Conservation (phyloP, 2,113 vertebrate species). For the Semnornis frantzii region DNA sequence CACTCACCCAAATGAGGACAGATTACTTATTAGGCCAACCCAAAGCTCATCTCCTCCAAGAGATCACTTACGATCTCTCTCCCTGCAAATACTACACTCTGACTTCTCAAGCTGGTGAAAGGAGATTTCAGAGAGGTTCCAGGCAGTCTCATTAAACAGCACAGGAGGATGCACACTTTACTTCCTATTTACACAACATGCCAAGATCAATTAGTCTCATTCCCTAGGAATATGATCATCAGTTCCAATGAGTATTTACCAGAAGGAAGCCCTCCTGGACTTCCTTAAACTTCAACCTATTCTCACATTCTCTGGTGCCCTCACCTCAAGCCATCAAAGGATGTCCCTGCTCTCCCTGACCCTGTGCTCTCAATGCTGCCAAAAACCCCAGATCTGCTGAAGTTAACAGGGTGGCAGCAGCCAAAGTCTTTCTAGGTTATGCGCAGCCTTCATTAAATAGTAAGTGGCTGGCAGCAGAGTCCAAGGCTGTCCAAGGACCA, state of each 20-base stretch:
- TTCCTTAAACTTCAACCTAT: background rate
- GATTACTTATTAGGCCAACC: background rate
- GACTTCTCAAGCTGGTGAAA: background rate
- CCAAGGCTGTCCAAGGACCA: background rate
- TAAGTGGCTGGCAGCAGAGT: conserved; percentile 26
- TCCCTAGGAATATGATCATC: background rate
- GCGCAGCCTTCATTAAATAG: background rate
- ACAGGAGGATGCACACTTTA: background rate
- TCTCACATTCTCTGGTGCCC: background rate
- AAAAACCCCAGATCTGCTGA: background rate
- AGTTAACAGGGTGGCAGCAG: background rate
- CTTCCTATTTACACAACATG: background rate
- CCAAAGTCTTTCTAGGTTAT: background rate
- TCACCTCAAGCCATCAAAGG: background rate
- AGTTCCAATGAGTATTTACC: background rate
- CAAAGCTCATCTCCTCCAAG: background rate
- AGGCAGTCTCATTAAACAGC: background rate
- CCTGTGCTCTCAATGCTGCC: background rate
- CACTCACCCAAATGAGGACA: background rate
- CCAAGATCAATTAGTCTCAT: background rate
- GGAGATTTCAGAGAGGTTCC: background rate
- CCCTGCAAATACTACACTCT: background rate
- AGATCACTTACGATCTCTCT: background rate
- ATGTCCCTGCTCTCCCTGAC: background rate
- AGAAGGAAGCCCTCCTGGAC: background rate